Evolutionary conservation across 1,140 invertebrate species (phyloP), one percentile per base, ranked within the genome.

Genomic region (Papilio machaon): DNA sequence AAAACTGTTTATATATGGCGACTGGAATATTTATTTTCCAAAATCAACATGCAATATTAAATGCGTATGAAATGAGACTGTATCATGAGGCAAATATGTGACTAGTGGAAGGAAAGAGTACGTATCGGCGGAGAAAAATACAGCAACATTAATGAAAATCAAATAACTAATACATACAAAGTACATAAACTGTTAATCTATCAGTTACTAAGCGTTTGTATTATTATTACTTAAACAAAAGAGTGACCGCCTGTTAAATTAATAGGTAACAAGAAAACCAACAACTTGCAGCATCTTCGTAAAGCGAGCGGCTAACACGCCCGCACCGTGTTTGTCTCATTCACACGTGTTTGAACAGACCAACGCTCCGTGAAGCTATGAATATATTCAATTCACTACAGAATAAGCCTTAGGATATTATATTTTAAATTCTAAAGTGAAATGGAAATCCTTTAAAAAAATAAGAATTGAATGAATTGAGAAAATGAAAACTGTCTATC

Each of bases 281-380:
- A 67, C 30, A 67, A 23, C 23, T 67, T 67, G 60, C 30, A 30
- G 11, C 23, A 13, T 67, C 60, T 67, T 67, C 11, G 8, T 30
- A 67, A 67, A 67, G 11, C 19, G 60, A 30, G 19, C 23, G 60
- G 17, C 30, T 67, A 35, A 67, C 60, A 67, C 8, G n/a, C 0
- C 9, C 19, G 30, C 60, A 10, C 30, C 60, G 60, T 67, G 60
- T 67, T 67, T 35, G 60, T 3, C 60, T 67, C 30, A 23, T 67
- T 67, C 60, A 67, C 60, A 67, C 60, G 60, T 67, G 60, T 67
- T 67, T 67, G 60, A 67, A 67, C 60, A 67, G 60, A 7, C 23
- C 60, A 35, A 67, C 30, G 23, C 60, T 67, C 60, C 60, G 23
- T 35, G 58, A 64, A 64, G 19, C 58, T 64, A 64, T 64, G 60